phyloP scores from a whole-genome alignment of 2,797 vertebrate species.

The Bradypus variegatus region DNA sequence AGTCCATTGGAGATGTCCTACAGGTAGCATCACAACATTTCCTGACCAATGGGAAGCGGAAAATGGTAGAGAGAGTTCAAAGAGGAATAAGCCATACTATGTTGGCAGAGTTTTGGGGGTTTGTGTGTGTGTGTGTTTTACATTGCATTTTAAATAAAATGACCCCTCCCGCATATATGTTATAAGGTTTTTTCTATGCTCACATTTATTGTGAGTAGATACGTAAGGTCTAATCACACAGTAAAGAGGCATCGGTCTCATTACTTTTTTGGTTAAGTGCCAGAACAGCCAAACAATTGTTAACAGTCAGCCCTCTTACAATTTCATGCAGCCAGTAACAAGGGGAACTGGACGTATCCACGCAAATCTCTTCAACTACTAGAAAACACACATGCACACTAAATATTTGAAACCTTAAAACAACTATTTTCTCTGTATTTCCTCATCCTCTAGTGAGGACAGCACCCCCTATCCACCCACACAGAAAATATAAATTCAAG shows the following conservation, averaged over 20 bases:
- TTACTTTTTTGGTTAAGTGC: neutral
- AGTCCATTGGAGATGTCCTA: neutral
- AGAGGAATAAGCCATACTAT: neutral
- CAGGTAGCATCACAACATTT: neutral
- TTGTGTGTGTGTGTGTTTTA: too few species aligned
- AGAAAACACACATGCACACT: neutral
- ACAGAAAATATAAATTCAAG: neutral
- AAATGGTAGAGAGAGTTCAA: neutral
- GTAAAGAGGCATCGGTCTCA: neutral
- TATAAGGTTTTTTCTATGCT: neutral
- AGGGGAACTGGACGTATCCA: neutral
- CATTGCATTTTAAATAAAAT: conserved; percentile 3
- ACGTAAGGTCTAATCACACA: neutral
- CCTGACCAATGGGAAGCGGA: neutral
- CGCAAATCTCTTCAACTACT: neutral
- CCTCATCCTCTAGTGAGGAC: neutral
- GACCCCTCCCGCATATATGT: neutral
- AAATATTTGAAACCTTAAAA: too few species aligned
- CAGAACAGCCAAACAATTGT: neutral
- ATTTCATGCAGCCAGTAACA: neutral
- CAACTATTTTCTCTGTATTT: neutral
- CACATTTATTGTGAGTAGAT: neutral
- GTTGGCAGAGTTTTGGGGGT: neutral
- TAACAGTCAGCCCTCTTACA: neutral
- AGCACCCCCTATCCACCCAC: neutral